Evolutionary conservation across 2,797 vertebrate genomes (phyloP).

Genomic region (Astyanax mexicanus): DNA sequence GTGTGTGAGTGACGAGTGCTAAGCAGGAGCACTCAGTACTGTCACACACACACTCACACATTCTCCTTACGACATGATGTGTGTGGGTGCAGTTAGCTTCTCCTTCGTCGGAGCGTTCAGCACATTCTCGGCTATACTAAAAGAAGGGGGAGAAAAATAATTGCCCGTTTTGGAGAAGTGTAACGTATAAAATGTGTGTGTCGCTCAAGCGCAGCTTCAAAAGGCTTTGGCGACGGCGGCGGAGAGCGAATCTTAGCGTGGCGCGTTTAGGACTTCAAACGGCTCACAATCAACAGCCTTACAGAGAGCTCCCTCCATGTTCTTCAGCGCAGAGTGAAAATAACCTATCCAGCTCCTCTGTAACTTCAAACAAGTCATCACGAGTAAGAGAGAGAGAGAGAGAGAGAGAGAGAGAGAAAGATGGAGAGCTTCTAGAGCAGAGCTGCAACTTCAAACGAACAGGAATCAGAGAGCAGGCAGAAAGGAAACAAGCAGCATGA

Average conservation of each 20-base stretch:
- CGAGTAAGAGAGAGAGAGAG: constrained; percentile 33
- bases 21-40: constrained; percentile 3
- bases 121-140: constrained; percentile 70
- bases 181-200: constrained; percentile 77
- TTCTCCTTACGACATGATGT: constrained; percentile 3
- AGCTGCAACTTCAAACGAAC: constrained; percentile 47
- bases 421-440: constrained; percentile 22
- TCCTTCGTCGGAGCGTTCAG: constrained; percentile 38
- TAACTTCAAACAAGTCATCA: constrained; percentile 68
- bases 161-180: constrained; percentile 80
- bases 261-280: constrained; percentile 84
- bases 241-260: constrained; percentile 81
- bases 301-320: constrained; percentile 51
- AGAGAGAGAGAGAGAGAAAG: constrained; percentile 48
- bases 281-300: constrained; percentile 77
- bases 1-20: constrained; percentile 7
- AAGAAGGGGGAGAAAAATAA: constrained; percentile 73
- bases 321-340: constrained; percentile 53
- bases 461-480: constrained; percentile 46
- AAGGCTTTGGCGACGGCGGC: constrained; percentile 69
- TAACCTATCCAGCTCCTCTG: constrained; percentile 62
- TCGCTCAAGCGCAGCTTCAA: constrained; percentile 79
- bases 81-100: constrained; percentile 37
- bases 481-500: constrained; percentile 53
- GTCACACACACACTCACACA: constrained; percentile 24